Conservation (phyloP, 2,888 invertebrate genomes). For the Rhingia rostrata region DNA sequence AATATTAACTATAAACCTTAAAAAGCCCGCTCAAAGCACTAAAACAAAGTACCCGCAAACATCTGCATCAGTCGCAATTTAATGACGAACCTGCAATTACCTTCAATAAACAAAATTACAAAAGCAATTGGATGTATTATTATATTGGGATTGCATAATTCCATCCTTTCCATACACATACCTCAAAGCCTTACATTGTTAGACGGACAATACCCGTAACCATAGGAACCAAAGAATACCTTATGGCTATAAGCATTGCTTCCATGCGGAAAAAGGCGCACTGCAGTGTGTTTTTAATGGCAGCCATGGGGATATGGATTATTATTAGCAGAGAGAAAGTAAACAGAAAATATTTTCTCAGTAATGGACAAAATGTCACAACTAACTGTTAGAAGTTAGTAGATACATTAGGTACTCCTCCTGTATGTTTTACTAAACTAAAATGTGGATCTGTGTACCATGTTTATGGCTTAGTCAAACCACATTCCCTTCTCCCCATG, state of each 20-base stretch:
- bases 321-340: conserved; percentile 10
- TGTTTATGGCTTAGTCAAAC: background rate
- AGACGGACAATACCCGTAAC: conserved; percentile 19
- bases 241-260: conserved; percentile 37
- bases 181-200: conserved; percentile 6
- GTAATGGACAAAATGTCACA: conserved; percentile 40
- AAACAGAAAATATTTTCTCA: conserved; percentile 42
- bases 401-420: background rate
- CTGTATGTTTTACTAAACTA: background rate
- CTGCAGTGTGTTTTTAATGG: conserved; percentile 9
- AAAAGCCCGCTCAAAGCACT: too few relatives aligned
- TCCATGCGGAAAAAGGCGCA: conserved; percentile 32
- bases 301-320: conserved; percentile 32
- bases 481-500: background rate
- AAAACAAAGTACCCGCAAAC: background rate
- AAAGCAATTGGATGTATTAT: conserved; percentile 49
- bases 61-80: background rate
- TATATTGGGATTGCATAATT: conserved; percentile 51
- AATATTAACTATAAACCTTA: too few relatives aligned
- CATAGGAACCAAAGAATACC: conserved; percentile 24
- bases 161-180: conserved; percentile 6
- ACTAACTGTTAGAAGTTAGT: conserved; percentile 34
- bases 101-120: conserved; percentile 36
- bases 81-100: background rate
- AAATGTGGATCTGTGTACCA: background rate